Evolutionary conservation across 2,797 vertebrate genomes (phyloP), one percentile per base, ranked within the genome.

Genomic region (Aphelocoma californica): DNA sequence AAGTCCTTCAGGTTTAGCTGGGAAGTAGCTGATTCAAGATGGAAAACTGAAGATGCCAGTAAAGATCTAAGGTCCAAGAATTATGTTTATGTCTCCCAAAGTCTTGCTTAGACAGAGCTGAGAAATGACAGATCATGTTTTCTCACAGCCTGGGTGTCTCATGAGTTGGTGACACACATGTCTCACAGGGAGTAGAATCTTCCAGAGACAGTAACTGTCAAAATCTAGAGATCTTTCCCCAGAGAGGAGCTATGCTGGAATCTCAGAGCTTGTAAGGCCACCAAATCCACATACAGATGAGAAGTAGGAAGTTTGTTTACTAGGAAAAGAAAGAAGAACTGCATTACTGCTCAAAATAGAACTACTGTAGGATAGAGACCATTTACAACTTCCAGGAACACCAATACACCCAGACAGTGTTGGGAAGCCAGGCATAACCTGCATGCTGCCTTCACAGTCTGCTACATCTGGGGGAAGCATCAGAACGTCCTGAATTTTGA

Each of bases 401-500:
- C 29, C 38, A 72, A 9, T 16, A 57, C 7, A 23, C 38, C 44
- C 56, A 47, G n/a, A 24, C 1, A 23, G 50, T 12, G 14, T 2
- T 50, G 38, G 73, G 62, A 71, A 71, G 14, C 32, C 53, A 26
- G 53, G 21, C 58, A 48, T 8, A 90, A 71, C 12, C 64, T 14
- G 7, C 62, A 15, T 3, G 19, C 12, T 3, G 18, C 18, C 40
- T 53, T 15, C 4, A 4, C 5, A 36, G 54, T 12, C 51, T 54
- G 16, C 45, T 48, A 7, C 4, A 32, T 18, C 36, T 48, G 1
- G 25, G 17, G 32, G 16, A 86, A 86, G 20, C 62, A 62, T 9
- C 38, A 51, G 17, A 70, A 48, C 0, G 0, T 11, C 58, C 53
- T 4, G 14, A 69, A 58, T 57, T 64, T 51, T 25, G 50, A 23